Evolutionary conservation across 2,888 invertebrate species (phyloP).

Genomic region (Priocnemis perturbator): DNA sequence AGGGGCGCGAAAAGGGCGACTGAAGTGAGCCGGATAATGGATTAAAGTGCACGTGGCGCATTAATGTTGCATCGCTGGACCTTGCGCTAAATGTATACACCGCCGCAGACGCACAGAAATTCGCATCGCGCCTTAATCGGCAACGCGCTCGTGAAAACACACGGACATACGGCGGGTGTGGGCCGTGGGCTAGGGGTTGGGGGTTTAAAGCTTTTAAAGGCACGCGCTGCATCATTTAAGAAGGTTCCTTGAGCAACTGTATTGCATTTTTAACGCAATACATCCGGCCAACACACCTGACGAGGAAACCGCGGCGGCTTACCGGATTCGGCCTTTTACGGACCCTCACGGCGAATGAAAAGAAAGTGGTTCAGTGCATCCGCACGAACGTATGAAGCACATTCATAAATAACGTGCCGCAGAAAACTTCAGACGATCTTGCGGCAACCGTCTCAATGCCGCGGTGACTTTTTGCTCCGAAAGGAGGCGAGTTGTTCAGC

Average conservation of each 20-base stretch:
- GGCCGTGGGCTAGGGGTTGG: neutral
- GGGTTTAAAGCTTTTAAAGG: slow-evolving; percentile 17
- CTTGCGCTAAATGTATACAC: neutral
- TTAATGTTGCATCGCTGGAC: slow-evolving; percentile 12
- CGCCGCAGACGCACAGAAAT: neutral
- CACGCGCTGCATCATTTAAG: slow-evolving; percentile 6
- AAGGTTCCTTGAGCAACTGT: neutral
- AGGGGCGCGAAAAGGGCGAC: slow-evolving; percentile 10
- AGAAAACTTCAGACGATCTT: too few relatives aligned
- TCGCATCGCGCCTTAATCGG: slow-evolving; percentile 10
- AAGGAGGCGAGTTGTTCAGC: too few relatives aligned
- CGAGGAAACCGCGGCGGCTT: neutral
- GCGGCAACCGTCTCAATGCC: too few relatives aligned
- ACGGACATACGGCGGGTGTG: neutral
- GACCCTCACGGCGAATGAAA: too few relatives aligned
- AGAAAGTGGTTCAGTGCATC: slow-evolving; percentile 7
- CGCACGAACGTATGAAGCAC: neutral
- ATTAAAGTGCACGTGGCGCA: slow-evolving; percentile 21
- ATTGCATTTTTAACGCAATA: slow-evolving; percentile 13
- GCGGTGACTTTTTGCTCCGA: too few relatives aligned
- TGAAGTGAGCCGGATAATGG: slow-evolving; percentile 10
- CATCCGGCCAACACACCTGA: neutral
- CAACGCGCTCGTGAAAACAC: slow-evolving; percentile 4
- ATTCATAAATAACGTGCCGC: too few relatives aligned
- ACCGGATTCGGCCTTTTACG: too few relatives aligned